A percentile compares a stretch with the other conserved stretches of the same genome.
These are phyloP conservation scores for Diadegma fenestrale DNA, from an alignment of 2,888 invertebrate species.

Conservation along the genomic window DNA sequence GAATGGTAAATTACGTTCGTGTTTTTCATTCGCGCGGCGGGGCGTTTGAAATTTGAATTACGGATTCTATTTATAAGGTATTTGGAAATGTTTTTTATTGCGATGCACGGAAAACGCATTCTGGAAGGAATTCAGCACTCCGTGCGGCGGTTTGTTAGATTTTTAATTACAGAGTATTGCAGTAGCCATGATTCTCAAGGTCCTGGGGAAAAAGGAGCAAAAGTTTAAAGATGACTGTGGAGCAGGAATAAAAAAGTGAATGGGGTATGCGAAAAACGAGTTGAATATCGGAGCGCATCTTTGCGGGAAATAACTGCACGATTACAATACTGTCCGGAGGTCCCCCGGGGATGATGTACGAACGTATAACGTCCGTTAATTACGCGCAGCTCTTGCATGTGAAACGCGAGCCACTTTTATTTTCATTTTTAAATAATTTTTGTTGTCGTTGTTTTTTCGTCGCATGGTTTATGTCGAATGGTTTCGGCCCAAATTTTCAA, in stretches of 20 bases:
- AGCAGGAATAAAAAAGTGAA: neutral
- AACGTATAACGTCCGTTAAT: conserved; percentile 55
- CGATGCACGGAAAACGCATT: neutral
- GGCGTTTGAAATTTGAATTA: neutral
- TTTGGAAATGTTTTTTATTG: neutral
- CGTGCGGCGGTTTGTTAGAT: neutral
- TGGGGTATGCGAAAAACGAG: conserved; percentile 33
- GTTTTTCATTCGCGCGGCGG: neutral
- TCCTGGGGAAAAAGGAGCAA: neutral
- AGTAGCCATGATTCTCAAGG: conserved; percentile 13
- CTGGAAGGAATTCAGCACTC: neutral
- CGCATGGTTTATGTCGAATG: conserved; percentile 4
- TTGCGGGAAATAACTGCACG: conserved; percentile 43
- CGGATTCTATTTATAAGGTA: neutral
- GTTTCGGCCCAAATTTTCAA: conserved; percentile 55
- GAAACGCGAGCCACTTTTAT: conserved; percentile 27
- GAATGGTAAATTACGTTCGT: neutral
- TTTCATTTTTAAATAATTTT: conserved; percentile 36
- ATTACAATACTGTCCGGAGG: conserved; percentile 40
- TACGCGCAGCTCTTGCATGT: conserved; percentile 61
- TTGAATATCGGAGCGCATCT: conserved; percentile 60
- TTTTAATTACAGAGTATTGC: conserved; percentile 40
- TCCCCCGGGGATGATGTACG: conserved; percentile 66
- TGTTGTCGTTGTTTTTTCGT: conserved; percentile 13
- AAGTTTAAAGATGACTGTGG: neutral